Evolutionary conservation across 1,140 invertebrate species (phyloP), one percentile per base, ranked within the genome.

Genomic region (Achatina immaculata): DNA sequence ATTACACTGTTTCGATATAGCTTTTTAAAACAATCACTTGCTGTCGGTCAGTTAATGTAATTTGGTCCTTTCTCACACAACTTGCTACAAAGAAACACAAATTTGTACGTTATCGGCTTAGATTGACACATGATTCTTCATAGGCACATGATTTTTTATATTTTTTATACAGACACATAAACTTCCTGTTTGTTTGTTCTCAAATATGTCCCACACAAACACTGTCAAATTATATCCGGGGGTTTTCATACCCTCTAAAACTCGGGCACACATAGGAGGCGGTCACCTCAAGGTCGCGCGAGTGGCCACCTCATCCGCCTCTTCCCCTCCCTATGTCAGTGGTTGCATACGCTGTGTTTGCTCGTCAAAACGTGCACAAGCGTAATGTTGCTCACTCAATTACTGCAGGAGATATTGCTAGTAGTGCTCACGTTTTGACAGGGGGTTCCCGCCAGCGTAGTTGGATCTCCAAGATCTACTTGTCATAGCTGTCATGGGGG

Each of bases 331-430:
- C 21, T 9, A 31, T 62, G 58, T 62, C 58, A 62, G 58, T 31
- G 58, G 58, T 4, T 62, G 58, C 28, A 62, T 62, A 62, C 58
- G n/a, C 58, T 62, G n/a, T 62, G 16, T 62, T 62, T 62, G 58
- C 58, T 62, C 28, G n/a, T 62, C n/a, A 62, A 62, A 62, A 62
- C 58, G 58, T 62, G 58, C 19, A 28, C 58, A 62, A 31, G 58
- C 58, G 58, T 62, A 62, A 62, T 62, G 16, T 34, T 31, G 31
- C 58, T 62, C 58, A 62, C 58, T 62, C 58, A 62, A 62, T 62
- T 62, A 62, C 58, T 62, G 58, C 58, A 31, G n/a, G 58, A 62
- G 58, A 62, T 62, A 62, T 62, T 62, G 28, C 58, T 16, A 62
- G 58, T 62, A 62, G 58, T 62, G 58, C 58, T 2, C 16, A 28